Conservation (phyloP, 2,888 invertebrate species). For the Ashinkailepas kermadecensis region DNA sequence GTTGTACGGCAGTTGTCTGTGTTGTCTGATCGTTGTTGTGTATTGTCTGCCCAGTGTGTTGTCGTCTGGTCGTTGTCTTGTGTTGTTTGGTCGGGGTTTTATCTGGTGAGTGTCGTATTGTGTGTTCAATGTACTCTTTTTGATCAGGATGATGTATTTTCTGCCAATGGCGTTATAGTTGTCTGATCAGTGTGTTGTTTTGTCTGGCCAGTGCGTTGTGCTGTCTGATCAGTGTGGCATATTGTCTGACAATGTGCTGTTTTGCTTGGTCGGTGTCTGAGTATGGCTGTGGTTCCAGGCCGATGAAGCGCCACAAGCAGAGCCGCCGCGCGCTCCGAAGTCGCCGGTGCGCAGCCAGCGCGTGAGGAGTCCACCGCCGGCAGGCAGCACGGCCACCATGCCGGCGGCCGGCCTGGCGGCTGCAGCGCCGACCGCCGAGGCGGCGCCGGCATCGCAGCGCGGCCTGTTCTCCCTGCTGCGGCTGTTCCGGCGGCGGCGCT, state of each 20-base stretch:
- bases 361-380: constrained; percentile 1
- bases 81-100: too few relatives aligned
- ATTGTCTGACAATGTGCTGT: background rate
- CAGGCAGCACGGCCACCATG: background rate
- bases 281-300: background rate
- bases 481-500: constrained; percentile 8
- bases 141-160: too few relatives aligned
- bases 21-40: too few relatives aligned
- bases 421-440: background rate
- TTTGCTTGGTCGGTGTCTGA: background rate
- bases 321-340: background rate
- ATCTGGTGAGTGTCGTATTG: too few relatives aligned
- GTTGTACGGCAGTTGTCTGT: too few relatives aligned
- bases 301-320: background rate
- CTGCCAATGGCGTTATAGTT: too few relatives aligned
- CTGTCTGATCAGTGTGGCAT: too few relatives aligned
- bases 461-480: constrained; percentile 7
- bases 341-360: background rate
- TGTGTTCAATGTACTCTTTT: too few relatives aligned
- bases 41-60: too few relatives aligned
- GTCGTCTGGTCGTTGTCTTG: too few relatives aligned
- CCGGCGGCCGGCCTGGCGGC: background rate
- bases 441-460: background rate
- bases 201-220: too few relatives aligned
- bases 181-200: too few relatives aligned